Conservation (phyloP, 30 jellyfish, hydroid and myxozoan species). For the Aurelia aurita region DNA sequence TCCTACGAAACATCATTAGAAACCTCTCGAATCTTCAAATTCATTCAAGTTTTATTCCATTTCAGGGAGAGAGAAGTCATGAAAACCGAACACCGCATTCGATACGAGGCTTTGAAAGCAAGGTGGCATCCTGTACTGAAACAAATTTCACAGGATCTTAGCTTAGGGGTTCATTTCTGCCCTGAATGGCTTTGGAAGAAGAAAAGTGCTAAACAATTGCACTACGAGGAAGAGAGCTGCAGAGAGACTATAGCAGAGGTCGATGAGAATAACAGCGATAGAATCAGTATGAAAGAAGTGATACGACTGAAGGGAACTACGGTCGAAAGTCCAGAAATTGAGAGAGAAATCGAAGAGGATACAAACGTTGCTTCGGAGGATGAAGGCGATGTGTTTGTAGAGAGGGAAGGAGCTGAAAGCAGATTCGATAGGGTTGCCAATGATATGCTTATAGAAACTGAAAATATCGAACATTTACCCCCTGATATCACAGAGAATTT, state of each 20-base stretch:
- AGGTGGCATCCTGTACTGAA: slow-evolving; percentile 85
- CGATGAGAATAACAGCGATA: slow-evolving; percentile 15
- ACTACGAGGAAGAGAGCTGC: no score
- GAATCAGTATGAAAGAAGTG: not conserved
- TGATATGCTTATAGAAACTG: not conserved
- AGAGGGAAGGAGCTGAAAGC: not conserved
- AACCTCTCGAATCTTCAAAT: not conserved
- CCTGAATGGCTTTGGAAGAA: slow-evolving; percentile 85
- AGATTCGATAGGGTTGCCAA: not conserved
- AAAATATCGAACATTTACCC: not conserved
- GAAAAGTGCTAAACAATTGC: no score
- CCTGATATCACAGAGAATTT: not conserved
- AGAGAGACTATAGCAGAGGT: slow-evolving; percentile 3
- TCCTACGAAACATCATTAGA: no score
- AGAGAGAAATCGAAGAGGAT: not conserved
- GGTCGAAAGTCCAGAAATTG: not conserved
- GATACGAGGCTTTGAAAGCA: slow-evolving; percentile 87
- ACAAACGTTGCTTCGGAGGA: not conserved
- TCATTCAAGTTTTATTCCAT: not conserved
- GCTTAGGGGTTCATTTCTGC: slow-evolving; percentile 75
- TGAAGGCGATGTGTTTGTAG: no score
- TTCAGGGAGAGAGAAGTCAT: slow-evolving; percentile 90
- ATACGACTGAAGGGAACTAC: not conserved
- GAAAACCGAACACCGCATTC: slow-evolving; percentile 71
- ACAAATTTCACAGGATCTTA: slow-evolving; percentile 45